Evolutionary conservation across 2,888 invertebrate genomes (phyloP).

Genomic region (Tetanocera ferruginea): DNA sequence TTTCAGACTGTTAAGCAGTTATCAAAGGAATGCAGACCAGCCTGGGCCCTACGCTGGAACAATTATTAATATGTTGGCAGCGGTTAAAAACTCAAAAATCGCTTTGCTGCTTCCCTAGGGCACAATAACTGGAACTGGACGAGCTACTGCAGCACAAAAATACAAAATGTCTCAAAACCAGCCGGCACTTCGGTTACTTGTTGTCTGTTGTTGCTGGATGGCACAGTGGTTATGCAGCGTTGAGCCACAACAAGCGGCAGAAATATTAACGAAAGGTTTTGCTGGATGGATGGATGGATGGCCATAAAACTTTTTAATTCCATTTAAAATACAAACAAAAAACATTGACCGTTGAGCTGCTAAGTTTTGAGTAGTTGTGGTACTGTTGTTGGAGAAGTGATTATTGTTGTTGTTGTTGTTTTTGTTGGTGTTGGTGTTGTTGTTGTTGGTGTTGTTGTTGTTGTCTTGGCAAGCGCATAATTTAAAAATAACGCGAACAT

Average conservation of each 20-base stretch:
- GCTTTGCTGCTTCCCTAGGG: too few relatives aligned
- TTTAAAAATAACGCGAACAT: conserved; percentile 19
- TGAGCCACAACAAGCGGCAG: background rate
- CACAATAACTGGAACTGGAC: too few relatives aligned
- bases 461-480: conserved; percentile 5
- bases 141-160: background rate
- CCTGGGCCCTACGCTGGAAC: too few relatives aligned
- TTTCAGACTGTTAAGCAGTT: too few relatives aligned
- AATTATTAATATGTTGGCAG: too few relatives aligned
- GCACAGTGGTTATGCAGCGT: too few relatives aligned
- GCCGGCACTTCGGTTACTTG: too few relatives aligned
- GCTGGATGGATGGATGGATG: background rate
- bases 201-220: too few relatives aligned
- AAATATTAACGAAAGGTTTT: background rate
- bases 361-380: conserved; percentile 1
- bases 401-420: background rate
- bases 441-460: background rate
- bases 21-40: too few relatives aligned
- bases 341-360: background rate
- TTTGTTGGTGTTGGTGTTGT: conserved; percentile 3
- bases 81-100: too few relatives aligned
- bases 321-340: conserved; percentile 14
- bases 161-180: background rate
- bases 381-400: background rate
- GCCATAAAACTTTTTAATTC: conserved; percentile 30